Evolutionary conservation across 2,113 vertebrate species (phyloP).

Genomic region (Xyrauchen texanus): DNA sequence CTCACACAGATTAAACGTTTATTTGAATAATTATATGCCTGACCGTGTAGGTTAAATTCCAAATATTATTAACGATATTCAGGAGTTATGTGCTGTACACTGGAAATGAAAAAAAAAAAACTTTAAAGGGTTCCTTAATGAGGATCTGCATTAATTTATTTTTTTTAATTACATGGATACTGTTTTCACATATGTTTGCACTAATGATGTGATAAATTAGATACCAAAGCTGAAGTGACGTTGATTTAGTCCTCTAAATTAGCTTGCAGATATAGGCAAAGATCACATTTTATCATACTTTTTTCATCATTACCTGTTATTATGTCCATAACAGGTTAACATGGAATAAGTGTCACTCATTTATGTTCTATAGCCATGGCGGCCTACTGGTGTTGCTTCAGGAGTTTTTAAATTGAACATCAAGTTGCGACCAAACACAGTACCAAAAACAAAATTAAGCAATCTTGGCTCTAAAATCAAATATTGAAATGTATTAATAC

Average conservation of each 20-base stretch:
- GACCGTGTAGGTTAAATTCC: slow-evolving; percentile 32
- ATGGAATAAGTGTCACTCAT: no score
- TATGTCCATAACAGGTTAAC: no score
- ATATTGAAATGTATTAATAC: no score
- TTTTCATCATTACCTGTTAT: background rate
- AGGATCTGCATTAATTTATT: background rate
- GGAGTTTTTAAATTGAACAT: no score
- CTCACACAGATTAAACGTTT: slow-evolving; percentile 22
- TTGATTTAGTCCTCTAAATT: background rate
- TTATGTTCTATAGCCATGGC: no score
- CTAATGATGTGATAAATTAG: background rate
- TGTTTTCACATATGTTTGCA: no score
- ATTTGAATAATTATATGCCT: slow-evolving; percentile 36
- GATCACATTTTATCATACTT: background rate
- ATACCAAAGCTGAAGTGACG: background rate
- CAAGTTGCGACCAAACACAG: no score
- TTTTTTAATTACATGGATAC: background rate
- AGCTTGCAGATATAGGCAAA: background rate
- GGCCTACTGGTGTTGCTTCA: no score
- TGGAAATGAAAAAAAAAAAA: background rate
- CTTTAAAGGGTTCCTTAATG: background rate
- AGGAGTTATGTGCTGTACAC: background rate
- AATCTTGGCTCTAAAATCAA: no score
- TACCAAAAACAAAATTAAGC: no score
- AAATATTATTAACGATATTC: slow-evolving; percentile 25